Evolutionary conservation across 2,797 vertebrate genomes (phyloP).

Genomic region (Etheostoma nigrum): DNA sequence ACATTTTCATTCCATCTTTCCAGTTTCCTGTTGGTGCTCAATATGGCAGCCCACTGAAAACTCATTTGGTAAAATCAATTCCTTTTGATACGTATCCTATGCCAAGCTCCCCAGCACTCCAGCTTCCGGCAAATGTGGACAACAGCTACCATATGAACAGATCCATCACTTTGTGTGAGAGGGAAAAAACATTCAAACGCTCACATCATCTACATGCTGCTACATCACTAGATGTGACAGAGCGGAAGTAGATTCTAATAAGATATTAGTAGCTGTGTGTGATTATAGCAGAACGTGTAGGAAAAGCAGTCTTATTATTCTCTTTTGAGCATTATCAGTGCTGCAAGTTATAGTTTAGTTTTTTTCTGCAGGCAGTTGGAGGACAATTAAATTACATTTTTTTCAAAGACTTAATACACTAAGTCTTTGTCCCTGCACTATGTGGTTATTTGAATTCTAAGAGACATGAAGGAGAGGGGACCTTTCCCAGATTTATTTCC

Average conservation of each 20-base stretch:
- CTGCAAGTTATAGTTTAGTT: background rate
- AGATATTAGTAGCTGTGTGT: background rate
- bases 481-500: slow-evolving; percentile 18
- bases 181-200: slow-evolving; percentile 35
- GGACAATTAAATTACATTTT: slow-evolving; percentile 27
- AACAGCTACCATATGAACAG: slow-evolving; percentile 36
- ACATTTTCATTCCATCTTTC: slow-evolving; percentile 40
- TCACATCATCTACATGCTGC: slow-evolving; percentile 44
- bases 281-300: background rate
- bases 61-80: slow-evolving; percentile 74
- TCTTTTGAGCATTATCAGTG: slow-evolving; percentile 18
- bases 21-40: slow-evolving; percentile 51
- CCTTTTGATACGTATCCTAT: slow-evolving; percentile 57
- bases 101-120: slow-evolving; percentile 45
- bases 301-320: slow-evolving; percentile 2
- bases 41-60: slow-evolving; percentile 57
- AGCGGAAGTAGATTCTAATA: slow-evolving; percentile 2
- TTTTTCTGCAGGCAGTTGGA: slow-evolving; percentile 29
- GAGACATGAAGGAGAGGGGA: slow-evolving; percentile 20
- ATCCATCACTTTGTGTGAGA: slow-evolving; percentile 46
- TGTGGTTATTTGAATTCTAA: slow-evolving; percentile 40
- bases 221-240: slow-evolving; percentile 11
- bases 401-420: background rate
- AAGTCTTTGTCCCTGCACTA: slow-evolving; percentile 10
- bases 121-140: slow-evolving; percentile 55